These are phyloP conservation scores for Drosophila meridiana DNA, from an alignment of 2,888 invertebrate genomes.

Conservation along the genomic window DNA sequence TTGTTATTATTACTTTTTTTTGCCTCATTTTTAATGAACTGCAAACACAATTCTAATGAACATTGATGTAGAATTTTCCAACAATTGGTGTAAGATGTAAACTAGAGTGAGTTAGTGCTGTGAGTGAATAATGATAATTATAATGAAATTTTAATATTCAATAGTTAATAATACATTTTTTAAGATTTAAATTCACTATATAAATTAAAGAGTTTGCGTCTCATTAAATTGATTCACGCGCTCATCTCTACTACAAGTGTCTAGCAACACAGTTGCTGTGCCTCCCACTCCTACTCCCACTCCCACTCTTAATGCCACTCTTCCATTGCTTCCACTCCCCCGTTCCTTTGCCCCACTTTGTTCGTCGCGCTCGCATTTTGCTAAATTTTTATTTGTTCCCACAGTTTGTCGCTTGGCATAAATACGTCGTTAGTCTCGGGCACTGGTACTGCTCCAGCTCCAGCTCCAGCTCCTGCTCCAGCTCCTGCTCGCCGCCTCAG, in stretches of 20 bases:
- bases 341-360: background rate
- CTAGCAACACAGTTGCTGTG: background rate
- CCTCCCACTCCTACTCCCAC: constrained; percentile 37
- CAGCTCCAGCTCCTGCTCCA: constrained; percentile 25
- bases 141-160: too few relatives aligned
- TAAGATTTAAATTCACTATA: background rate
- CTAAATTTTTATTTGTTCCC: constrained; percentile 79
- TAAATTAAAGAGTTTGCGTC: background rate
- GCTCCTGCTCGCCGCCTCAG: background rate
- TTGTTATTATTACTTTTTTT: too few relatives aligned
- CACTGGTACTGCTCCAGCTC: constrained; percentile 35
- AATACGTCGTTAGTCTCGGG: constrained; percentile 72
- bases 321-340: background rate
- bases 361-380: constrained; percentile 61
- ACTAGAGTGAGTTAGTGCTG: too few relatives aligned
- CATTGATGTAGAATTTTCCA: too few relatives aligned
- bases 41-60: too few relatives aligned
- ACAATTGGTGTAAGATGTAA: too few relatives aligned
- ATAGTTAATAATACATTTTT: too few relatives aligned
- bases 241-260: constrained; percentile 23
- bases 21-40: too few relatives aligned
- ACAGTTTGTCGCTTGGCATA: constrained; percentile 80
- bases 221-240: constrained; percentile 4
- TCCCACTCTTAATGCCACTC: background rate
- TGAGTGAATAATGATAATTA: too few relatives aligned